Evolutionary conservation across 1,140 invertebrate species (phyloP).

Genomic region (Lethrus apterus): DNA sequence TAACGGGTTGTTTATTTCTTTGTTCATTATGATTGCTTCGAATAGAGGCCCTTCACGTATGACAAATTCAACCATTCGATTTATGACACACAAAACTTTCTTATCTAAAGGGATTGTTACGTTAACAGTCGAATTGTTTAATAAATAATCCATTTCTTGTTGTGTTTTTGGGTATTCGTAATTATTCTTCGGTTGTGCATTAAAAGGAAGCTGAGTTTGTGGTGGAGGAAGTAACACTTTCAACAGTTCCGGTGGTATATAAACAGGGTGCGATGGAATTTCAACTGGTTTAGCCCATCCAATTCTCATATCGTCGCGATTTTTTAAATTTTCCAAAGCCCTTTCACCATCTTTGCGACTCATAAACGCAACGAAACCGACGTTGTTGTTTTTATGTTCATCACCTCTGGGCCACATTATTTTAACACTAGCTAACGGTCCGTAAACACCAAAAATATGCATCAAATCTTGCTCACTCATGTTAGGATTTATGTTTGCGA

Average conservation of each 20-base stretch:
- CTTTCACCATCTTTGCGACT: conserved; percentile 78
- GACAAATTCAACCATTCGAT: conserved; percentile 99
- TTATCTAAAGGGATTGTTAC: conserved; percentile 73
- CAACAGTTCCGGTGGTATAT: conserved; percentile 82
- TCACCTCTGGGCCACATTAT: conserved; percentile 78
- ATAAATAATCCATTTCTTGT: conserved; percentile 66
- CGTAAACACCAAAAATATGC: conserved; percentile 82
- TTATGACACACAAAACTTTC: conserved; percentile 71
- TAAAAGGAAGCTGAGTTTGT: conserved; percentile 89
- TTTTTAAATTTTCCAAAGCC: conserved; percentile 67
- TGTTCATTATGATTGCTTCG: conserved; percentile 98
- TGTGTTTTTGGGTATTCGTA: conserved; percentile 43
- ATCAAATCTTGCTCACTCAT: conserved; percentile 79
- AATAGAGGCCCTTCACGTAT: conserved; percentile 97
- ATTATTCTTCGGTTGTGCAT: conserved; percentile 68
- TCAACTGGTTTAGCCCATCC: conserved; percentile 97
- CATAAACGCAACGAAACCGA: conserved; percentile 92
- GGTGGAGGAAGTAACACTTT: conserved; percentile 74
- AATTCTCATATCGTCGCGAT: conserved; percentile 93
- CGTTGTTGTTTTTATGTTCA: conserved; percentile 51
- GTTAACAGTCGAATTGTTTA: conserved; percentile 86
- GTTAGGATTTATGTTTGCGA: conserved; percentile 80
- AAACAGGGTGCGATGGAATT: conserved; percentile 90
- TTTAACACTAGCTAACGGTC: conserved; percentile 84
- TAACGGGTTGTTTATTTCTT: conserved; percentile 91